Evolutionary conservation across 1,140 invertebrate species (phyloP).

Genomic region (Eulimnadia texana): DNA sequence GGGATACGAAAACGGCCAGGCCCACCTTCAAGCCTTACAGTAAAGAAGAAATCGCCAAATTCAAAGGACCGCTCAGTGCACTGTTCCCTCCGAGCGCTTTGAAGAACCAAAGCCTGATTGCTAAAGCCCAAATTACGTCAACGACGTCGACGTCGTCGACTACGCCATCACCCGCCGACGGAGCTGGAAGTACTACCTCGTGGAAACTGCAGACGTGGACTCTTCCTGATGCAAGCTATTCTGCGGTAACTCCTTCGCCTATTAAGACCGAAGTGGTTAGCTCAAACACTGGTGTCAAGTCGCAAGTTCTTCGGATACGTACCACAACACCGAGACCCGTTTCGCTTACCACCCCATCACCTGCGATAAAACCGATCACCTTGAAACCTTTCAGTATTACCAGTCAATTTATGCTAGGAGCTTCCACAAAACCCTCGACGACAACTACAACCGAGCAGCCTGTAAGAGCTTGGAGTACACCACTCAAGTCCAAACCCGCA

Average conservation of each 20-base stretch:
- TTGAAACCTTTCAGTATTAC: not conserved
- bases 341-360: not conserved
- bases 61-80: conserved; percentile 6
- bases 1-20: conserved; percentile 7
- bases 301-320: no score
- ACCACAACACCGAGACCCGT: not conserved
- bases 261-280: no score
- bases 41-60: conserved; percentile 15
- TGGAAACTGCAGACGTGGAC: not conserved
- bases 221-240: no score
- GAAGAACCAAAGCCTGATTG: not conserved
- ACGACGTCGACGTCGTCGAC: conserved; percentile 1
- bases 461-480: not conserved
- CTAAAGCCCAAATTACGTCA: not conserved
- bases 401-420: not conserved
- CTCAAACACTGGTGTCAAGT: no score
- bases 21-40: conserved; percentile 13
- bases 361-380: not conserved
- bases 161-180: not conserved
- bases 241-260: no score
- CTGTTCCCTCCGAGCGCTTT: conserved; percentile 5
- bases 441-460: not conserved
- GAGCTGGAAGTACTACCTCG: not conserved
- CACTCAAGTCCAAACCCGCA: conserved; percentile 1
- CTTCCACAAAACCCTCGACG: not conserved